A percentile compares a stretch with the other conserved stretches of the same genome.
phyloP scores from a whole-genome alignment of 1,140 invertebrate genomes.

The Anthonomus grandis region DNA sequence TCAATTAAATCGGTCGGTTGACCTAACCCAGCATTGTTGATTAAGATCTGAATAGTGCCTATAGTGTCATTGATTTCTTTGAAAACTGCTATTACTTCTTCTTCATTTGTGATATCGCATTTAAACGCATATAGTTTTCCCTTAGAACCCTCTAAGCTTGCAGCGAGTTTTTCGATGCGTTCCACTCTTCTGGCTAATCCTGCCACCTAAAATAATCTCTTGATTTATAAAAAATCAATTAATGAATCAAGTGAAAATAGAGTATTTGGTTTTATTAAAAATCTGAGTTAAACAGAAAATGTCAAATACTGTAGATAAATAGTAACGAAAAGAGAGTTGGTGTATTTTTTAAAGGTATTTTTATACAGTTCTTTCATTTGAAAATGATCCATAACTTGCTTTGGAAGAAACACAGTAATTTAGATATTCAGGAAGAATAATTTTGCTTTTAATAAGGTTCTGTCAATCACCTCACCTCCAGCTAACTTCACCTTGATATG shows the following conservation, averaged over 20 bases:
- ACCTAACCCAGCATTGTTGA: slow-evolving; percentile 64
- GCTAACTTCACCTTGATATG: too few relatives aligned
- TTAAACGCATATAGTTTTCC: slow-evolving; percentile 59
- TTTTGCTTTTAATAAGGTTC: too few relatives aligned
- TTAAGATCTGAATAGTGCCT: slow-evolving; percentile 61
- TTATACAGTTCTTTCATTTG: too few relatives aligned
- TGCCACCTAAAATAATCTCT: slow-evolving; percentile 56
- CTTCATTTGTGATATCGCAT: slow-evolving; percentile 61
- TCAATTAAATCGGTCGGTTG: slow-evolving; percentile 30
- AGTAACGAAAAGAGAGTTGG: too few relatives aligned
- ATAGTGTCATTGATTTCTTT: slow-evolving; percentile 55
- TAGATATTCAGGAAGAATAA: too few relatives aligned
- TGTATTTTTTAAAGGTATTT: too few relatives aligned
- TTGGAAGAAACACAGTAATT: too few relatives aligned
- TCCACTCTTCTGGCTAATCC: slow-evolving; percentile 64
- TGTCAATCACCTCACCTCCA: too few relatives aligned
- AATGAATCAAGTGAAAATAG: background rate
- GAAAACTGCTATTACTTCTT: slow-evolving; percentile 61
- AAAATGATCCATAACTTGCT: too few relatives aligned
- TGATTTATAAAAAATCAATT: background rate
- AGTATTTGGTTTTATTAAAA: too few relatives aligned
- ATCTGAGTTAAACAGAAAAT: too few relatives aligned
- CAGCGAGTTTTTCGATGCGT: slow-evolving; percentile 68
- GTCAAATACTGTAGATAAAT: too few relatives aligned
- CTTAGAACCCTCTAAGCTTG: slow-evolving; percentile 57